Conservation (phyloP, 2,797 vertebrate genomes). For the Rhynchonycteris naso region DNA sequence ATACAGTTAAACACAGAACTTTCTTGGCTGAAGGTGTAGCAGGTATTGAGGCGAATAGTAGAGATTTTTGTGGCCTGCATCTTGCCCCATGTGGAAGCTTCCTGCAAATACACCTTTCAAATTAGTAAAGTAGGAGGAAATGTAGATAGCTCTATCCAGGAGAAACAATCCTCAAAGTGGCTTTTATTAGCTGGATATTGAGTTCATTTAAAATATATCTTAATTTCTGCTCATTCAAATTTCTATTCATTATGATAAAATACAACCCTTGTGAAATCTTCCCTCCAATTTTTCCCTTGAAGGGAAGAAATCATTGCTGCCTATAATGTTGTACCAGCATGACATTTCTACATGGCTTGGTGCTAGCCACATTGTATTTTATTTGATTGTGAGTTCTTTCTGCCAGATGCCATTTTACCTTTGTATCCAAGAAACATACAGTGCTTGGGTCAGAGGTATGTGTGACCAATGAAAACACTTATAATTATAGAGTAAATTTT, state of each 20-base stretch:
- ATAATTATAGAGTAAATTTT: background rate
- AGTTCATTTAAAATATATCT: conserved; percentile 37
- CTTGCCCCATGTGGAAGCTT: background rate
- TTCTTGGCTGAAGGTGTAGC: background rate
- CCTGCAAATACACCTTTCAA: background rate
- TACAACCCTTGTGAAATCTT: background rate
- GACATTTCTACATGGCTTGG: background rate
- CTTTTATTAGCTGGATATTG: background rate
- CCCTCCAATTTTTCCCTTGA: background rate
- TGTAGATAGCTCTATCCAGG: background rate
- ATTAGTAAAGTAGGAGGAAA: background rate
- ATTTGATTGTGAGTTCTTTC: background rate
- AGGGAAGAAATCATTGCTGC: background rate
- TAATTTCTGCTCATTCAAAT: background rate
- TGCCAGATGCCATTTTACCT: background rate
- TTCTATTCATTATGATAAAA: background rate
- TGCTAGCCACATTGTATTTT: background rate
- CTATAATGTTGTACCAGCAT: background rate
- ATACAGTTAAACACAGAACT: background rate
- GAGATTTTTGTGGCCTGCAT: background rate
- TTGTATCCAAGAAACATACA: background rate
- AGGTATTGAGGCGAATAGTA: background rate
- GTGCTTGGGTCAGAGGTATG: background rate
- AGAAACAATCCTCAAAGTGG: background rate
- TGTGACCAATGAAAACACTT: background rate